Evolutionary conservation across 2,113 vertebrate species (phyloP).

Genomic region (Urocynchramus pylzowi): DNA sequence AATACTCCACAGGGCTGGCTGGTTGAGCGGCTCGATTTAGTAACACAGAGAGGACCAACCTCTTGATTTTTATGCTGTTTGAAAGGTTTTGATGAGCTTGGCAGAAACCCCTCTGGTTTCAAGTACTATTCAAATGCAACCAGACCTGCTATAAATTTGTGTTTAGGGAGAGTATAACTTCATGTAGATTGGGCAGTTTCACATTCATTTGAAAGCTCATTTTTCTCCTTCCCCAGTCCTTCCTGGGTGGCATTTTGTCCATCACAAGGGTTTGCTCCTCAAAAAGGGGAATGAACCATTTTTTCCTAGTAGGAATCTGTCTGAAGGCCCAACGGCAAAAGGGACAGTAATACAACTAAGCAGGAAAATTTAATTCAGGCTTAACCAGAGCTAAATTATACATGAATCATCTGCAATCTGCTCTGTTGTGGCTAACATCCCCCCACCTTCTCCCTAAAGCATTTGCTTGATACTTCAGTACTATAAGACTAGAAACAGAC

Average conservation of each 20-base stretch:
- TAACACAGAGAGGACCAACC: not conserved
- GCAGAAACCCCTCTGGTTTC: not conserved
- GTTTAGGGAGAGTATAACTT: not conserved
- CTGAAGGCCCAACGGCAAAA: not conserved
- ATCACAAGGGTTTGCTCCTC: not conserved
- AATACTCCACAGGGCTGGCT: not conserved
- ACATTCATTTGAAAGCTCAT: not conserved
- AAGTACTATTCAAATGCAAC: not conserved
- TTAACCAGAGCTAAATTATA: slow-evolving; percentile 2
- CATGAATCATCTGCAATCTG: slow-evolving; percentile 7
- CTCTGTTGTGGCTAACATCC: slow-evolving; percentile 30
- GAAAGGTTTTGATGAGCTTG: not conserved
- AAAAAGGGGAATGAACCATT: not conserved
- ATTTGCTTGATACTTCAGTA: not conserved
- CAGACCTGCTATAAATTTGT: not conserved
- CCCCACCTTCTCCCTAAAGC: not conserved
- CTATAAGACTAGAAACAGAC: not conserved
- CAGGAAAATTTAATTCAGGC: slow-evolving; percentile 19
- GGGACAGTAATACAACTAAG: not conserved
- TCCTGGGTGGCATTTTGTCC: not conserved
- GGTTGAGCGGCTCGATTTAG: not conserved
- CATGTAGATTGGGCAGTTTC: not conserved
- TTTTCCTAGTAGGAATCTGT: not conserved
- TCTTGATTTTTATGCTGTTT: not conserved
- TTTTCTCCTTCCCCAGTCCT: not conserved